Conservation (phyloP, 2,888 invertebrate genomes). For the Agonopterix subpropinquella region DNA sequence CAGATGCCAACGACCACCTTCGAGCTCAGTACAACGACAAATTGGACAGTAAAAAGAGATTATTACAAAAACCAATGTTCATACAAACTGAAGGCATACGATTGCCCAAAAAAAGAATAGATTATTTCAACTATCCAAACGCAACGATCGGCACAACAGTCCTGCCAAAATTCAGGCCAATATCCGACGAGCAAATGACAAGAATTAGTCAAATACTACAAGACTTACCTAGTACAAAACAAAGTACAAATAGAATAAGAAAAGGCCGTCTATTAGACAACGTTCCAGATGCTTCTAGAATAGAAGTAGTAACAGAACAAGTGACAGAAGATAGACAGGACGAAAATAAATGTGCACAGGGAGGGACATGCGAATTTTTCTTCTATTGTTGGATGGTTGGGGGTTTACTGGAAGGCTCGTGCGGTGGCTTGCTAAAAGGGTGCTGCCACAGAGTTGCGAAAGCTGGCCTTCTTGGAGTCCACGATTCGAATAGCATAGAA, state of each 20-base stretch:
- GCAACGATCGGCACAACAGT: constrained; percentile 25
- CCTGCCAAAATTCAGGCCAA: constrained; percentile 61
- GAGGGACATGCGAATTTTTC: constrained; percentile 92
- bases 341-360: constrained; percentile 79
- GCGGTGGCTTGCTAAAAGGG: constrained; percentile 87
- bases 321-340: constrained; percentile 40
- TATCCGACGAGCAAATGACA: constrained; percentile 59
- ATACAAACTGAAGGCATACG: constrained; percentile 42
- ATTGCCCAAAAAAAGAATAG: constrained; percentile 33
- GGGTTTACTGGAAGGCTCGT: constrained; percentile 89
- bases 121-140: constrained; percentile 41
- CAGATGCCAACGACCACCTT: constrained; percentile 69
- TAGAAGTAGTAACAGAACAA: constrained; percentile 14
- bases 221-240: constrained; percentile 26
- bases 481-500: constrained; percentile 79
- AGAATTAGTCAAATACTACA: constrained; percentile 55
- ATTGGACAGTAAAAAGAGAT: constrained; percentile 23
- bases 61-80: constrained; percentile 59
- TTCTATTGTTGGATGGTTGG: constrained; percentile 94
- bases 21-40: constrained; percentile 51
- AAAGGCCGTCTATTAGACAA: constrained; percentile 33
- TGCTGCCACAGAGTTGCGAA: constrained; percentile 90
- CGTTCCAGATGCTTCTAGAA: constrained; percentile 10
- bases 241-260: constrained; percentile 18
- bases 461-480: constrained; percentile 78